Evolutionary conservation across 1,140 invertebrate species (phyloP), one percentile per base, ranked within the genome.

Genomic region (Drosophila ironensis): DNA sequence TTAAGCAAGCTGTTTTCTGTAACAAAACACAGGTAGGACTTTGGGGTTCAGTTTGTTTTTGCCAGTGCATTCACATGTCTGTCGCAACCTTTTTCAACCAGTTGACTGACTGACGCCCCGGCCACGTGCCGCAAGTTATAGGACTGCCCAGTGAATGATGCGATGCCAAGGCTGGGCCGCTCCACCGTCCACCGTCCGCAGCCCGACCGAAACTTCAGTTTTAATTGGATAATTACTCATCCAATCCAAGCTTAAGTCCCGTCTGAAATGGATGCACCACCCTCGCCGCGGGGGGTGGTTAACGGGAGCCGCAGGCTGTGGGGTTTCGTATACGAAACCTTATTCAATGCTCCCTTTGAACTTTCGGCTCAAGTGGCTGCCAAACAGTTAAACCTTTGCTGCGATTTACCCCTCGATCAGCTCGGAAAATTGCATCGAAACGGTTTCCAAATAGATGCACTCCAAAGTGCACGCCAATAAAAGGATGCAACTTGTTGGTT

Each of bases 161-260:
- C n/a, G n/a, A n/a, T n/a, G n/a, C n/a, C n/a, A n/a, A n/a, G n/a
- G n/a, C n/a, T n/a, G n/a, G n/a, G n/a, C n/a, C n/a, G 17, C 22
- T 40, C 25, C 16, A 51, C n/a, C n/a, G 40, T 11, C 41, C 25
- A 60, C 27, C 53, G 52, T 52, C 57, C 46, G 47, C 33, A 20
- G 25, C 12, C 20, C 27, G 50, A 28, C 51, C 37, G 41, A 53
- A 67, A 63, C 70, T 76, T 72, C 57, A 57, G 40, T 80, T 75
- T 86, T 80, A 86, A 80, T 86, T 86, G 74, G 66, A 80, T 86
- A 84, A 84, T 84, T 84, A 86, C 81, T 80, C 53, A 80, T 61
- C 52, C 61, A 87, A 57, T 87, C 44, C 54, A 50, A 46, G 71
- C 46, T 86, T 86, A 33, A 72, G 75, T 80, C 61, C 67, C 37